These are phyloP conservation scores for Betta splendens DNA, from an alignment of 2,797 vertebrate species.

Conservation along the genomic window DNA sequence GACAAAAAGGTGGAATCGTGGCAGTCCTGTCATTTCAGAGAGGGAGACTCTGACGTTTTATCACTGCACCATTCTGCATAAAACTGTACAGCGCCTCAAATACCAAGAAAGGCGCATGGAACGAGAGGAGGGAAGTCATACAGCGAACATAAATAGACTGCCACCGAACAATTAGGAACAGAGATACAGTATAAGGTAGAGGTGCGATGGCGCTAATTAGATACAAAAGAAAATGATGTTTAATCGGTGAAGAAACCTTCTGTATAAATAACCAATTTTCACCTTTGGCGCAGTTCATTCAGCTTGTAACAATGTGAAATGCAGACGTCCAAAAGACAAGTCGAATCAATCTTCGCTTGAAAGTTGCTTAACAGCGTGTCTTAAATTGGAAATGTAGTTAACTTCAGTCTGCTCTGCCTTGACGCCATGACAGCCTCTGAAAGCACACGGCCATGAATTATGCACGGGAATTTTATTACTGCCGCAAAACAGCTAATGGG, in stretches of 20 bases:
- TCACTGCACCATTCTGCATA: constrained; percentile 63
- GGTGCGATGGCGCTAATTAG: constrained; percentile 63
- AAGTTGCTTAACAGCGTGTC: constrained; percentile 41
- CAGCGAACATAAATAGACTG: constrained; percentile 42
- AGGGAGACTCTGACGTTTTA: constrained; percentile 60
- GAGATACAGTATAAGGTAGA: constrained; percentile 50
- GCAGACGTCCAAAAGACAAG: constrained; percentile 27
- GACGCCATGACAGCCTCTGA: constrained; percentile 48
- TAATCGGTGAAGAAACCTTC: constrained; percentile 11
- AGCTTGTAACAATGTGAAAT: constrained; percentile 27
- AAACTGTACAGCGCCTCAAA: constrained; percentile 52
- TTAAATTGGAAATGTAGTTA: constrained; percentile 58
- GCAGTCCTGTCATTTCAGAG: constrained; percentile 73
- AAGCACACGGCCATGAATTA: constrained; percentile 64
- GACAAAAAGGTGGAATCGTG: constrained; percentile 61
- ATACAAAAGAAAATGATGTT: constrained; percentile 26
- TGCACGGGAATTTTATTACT: constrained; percentile 63
- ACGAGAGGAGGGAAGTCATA: background rate
- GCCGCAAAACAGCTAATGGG: constrained; percentile 69
- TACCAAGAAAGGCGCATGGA: constrained; percentile 30
- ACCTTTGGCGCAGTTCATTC: constrained; percentile 45
- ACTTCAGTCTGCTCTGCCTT: constrained; percentile 57
- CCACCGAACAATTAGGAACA: constrained; percentile 51
- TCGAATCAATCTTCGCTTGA: constrained; percentile 35
- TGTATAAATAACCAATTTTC: constrained; percentile 52